Base-by-base conservation (phyloP, 1,140 invertebrate genomes). In the Myzus persicae region DNA sequence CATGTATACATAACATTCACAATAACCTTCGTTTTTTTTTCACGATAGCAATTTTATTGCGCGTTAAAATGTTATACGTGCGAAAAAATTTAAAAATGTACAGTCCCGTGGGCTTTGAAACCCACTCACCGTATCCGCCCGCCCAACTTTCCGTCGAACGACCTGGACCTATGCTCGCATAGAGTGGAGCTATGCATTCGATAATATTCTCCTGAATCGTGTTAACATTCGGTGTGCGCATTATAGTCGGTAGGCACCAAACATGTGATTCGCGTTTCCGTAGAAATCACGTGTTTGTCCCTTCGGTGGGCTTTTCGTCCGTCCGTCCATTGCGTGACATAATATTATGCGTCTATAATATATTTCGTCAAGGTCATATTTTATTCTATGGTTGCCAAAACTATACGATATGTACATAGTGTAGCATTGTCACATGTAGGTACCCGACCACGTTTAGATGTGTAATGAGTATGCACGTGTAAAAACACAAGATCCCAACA, bases 201-300 rank as follows among this genome's bases (percentile, higher is more conserved):
- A 67, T 67, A n/a, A n/a, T 67, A 67, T 67, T 67, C 14, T 76
- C 3, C 59, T n/a, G 11, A 67, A 67, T n/a, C 48, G 59, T 59
- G 26, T 59, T 11, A 31, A 59, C 5, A 36, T 18, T 76, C n/a
- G 59, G 59, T 14, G 59, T 76, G 59, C 59, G 6, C n/a, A 76
- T n/a, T 76, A 76, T 76, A n/a, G n/a, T 67, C n/a, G 31, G n/a
- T 76, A 3, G 1, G 4, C 36, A 20, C 11, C 5, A 76, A 76
- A 76, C 59, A 76, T 76, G 59, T 76, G 59, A 76, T 76, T 76
- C n/a, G 59, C n/a, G 59, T n/a, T n/a, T 6, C 14, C 38, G 20
- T n/a, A 82, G 38, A 82, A 82, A 24, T 40, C 81, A 82, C 36
- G 81, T 82, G 81, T 40, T 82, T 82, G 81, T 82, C 38, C 81